Percentiles rank a stretch among this genome's conserved stretches.
Conservation (phyloP, 1,140 invertebrate genomes). For the Saxidomus purpurata region DNA sequence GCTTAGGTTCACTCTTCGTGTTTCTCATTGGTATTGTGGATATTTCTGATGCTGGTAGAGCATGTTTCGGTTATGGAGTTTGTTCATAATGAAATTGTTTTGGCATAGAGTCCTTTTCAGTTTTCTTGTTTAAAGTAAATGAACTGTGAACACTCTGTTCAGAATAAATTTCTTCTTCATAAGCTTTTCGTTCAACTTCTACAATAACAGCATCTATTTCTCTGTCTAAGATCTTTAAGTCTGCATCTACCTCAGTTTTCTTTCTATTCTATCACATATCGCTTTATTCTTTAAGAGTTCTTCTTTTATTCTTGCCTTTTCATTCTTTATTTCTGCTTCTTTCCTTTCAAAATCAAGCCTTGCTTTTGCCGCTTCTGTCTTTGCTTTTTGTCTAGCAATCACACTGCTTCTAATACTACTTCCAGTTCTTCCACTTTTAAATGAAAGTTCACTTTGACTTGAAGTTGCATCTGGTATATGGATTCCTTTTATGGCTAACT, state of each 20-base stretch:
- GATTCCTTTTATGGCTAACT: not conserved
- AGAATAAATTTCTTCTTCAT: not conserved
- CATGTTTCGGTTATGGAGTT: not conserved
- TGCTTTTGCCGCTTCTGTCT: not conserved
- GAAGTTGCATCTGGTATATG: too few relatives aligned
- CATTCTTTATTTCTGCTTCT: not conserved
- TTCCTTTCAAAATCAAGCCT: slow-evolving; percentile 5
- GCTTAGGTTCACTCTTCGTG: not conserved
- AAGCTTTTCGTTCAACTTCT: not conserved
- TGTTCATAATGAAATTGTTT: not conserved
- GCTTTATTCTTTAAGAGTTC: not conserved
- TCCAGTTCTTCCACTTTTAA: too few relatives aligned
- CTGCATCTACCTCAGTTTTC: not conserved
- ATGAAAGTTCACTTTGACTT: too few relatives aligned
- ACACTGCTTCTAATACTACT: not conserved
- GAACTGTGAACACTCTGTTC: not conserved
- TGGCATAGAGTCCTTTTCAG: not conserved
- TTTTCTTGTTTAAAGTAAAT: not conserved
- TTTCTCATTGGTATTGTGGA: not conserved
- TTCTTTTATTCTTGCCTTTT: not conserved
- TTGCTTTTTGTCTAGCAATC: not conserved
- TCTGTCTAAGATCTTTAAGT: not conserved
- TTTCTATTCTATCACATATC: not conserved
- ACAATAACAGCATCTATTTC: not conserved
- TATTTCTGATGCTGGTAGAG: not conserved